These are phyloP conservation scores for Geothlypis trichas DNA, from an alignment of 2,113 vertebrate genomes.

Conservation along the genomic window DNA sequence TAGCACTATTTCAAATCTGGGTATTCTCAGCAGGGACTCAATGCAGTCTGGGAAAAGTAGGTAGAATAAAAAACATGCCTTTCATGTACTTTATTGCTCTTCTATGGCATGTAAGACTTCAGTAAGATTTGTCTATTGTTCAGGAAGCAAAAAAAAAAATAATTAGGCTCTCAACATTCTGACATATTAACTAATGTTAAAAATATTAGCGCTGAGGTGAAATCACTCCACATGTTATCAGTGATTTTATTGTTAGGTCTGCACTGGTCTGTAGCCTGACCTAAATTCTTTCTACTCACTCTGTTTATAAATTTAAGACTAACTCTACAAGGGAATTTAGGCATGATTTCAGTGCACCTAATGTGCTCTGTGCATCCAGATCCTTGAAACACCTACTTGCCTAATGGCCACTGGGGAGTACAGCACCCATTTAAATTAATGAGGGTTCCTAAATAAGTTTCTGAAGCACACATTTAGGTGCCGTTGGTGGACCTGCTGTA, in stretches of 20 bases:
- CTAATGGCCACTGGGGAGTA: neutral
- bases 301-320: neutral
- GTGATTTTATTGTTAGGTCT: neutral
- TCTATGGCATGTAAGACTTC: neutral
- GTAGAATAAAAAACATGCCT: neutral
- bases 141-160: neutral
- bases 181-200: neutral
- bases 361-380: neutral
- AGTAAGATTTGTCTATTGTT: neutral
- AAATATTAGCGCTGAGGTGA: neutral
- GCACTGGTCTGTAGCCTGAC: neutral
- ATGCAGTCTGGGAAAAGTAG: neutral
- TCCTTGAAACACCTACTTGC: neutral
- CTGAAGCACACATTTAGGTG: neutral
- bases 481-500: neutral
- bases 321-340: neutral
- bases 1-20: neutral
- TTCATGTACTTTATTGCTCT: neutral
- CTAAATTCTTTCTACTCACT: neutral
- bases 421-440: neutral
- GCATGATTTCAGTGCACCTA: neutral
- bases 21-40: conserved; percentile 1
- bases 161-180: neutral
- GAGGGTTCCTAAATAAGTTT: neutral
- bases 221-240: neutral